Evolutionary conservation across 2,113 vertebrate species (phyloP).

Genomic region (Phoxinus phoxinus): DNA sequence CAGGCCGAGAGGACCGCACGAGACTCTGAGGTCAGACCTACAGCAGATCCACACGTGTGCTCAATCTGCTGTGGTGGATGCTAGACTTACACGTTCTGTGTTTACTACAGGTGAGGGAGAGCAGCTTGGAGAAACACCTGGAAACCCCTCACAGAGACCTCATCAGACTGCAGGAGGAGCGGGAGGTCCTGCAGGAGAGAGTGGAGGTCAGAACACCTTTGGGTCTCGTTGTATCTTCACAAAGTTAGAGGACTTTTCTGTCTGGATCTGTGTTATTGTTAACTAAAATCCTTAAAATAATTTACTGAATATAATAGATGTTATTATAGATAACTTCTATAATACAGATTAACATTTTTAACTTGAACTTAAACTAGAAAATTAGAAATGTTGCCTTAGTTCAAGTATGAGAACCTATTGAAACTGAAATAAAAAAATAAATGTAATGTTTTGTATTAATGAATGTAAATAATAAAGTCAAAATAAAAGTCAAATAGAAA

Average conservation of each 20-base stretch:
- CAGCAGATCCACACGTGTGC: neutral
- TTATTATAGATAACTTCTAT: too few relatives aligned
- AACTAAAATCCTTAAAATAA: neutral
- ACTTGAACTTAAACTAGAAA: too few relatives aligned
- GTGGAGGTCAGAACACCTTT: constrained; percentile 76
- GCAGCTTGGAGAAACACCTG: constrained; percentile 61
- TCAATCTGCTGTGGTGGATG: neutral
- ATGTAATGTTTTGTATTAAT: too few relatives aligned
- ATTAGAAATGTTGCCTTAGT: too few relatives aligned
- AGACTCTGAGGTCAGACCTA: constrained; percentile 69
- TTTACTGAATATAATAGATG: too few relatives aligned
- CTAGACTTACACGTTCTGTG: constrained; percentile 8
- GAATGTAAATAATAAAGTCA: too few relatives aligned
- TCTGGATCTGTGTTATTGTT: neutral
- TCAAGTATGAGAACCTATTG: too few relatives aligned
- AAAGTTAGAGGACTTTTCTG: neutral
- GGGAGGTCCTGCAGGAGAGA: constrained; percentile 77
- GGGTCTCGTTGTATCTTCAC: neutral
- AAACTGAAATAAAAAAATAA: too few relatives aligned
- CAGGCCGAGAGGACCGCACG: constrained; percentile 69
- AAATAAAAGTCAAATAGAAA: too few relatives aligned
- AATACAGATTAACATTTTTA: too few relatives aligned
- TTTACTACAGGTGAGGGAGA: constrained; percentile 72
- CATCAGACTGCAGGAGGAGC: constrained; percentile 77
- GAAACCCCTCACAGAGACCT: constrained; percentile 78